Percentiles rank a stretch among this genome's conserved stretches.
These are phyloP conservation scores for Lasioglossum vierecki DNA, from an alignment of 2,888 invertebrate genomes.

Conservation along the genomic window DNA sequence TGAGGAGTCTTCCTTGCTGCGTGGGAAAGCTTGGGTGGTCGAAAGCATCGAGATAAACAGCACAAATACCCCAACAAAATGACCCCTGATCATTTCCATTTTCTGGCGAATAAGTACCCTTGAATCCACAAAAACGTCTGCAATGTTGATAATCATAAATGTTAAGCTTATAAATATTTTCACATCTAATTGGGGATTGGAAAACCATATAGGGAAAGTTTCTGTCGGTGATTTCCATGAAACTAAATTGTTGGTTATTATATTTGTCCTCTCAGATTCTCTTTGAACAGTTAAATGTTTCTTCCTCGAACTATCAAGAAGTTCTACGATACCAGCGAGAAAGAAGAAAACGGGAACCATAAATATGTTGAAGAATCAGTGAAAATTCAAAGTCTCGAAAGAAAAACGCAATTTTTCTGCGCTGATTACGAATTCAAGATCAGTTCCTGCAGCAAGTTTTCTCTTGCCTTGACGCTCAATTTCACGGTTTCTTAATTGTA, in stretches of 20 bases:
- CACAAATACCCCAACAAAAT: conserved; percentile 43
- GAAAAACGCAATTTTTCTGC: background rate
- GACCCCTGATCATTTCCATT: conserved; percentile 54
- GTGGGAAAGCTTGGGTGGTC: conserved; percentile 40
- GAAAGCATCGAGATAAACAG: conserved; percentile 51
- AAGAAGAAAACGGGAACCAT: background rate
- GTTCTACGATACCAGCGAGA: too few species aligned
- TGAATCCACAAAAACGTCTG: conserved; percentile 51
- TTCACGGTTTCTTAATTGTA: conserved; percentile 18
- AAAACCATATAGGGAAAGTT: too few species aligned
- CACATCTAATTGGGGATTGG: too few species aligned
- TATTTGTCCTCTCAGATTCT: background rate
- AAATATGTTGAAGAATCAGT: background rate
- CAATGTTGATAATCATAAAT: conserved; percentile 41
- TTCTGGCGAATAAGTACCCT: conserved; percentile 27
- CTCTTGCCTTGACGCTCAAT: background rate
- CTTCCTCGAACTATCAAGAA: background rate
- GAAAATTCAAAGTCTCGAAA: background rate
- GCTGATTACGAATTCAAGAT: background rate
- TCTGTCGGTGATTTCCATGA: too few species aligned
- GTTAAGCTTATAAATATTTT: background rate
- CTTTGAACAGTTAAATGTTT: background rate
- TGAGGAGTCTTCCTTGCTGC: conserved; percentile 25
- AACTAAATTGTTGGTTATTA: too few species aligned
- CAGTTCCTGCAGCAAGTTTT: background rate